Evolutionary conservation across 2,797 vertebrate genomes (phyloP), one percentile per base, ranked within the genome.

Genomic region (Chloroceryle amazona): DNA sequence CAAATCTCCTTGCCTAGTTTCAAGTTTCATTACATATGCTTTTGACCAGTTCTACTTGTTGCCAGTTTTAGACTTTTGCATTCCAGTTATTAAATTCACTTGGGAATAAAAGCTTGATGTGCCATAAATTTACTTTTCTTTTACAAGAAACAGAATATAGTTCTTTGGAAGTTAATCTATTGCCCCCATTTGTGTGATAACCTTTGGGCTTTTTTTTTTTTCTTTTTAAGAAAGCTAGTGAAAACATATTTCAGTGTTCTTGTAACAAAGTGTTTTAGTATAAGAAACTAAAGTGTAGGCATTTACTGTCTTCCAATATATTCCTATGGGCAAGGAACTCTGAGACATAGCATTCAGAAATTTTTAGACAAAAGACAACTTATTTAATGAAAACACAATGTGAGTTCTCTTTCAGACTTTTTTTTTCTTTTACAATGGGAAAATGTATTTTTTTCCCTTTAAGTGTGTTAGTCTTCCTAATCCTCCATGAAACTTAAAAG

Each of bases 401-500:
- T 55, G 75, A 75, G 95, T 96, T 97, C 57, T 93, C 87, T 74
- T 96, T 95, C 84, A 86, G 39, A 31, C 17, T n/a, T 75, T 25
- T 80, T 85, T 51, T 52, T 41, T 13, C 28, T 68, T 94, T 62
- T 86, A 92, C 51, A 90, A 54, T 90, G 86, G 82, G 73, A 97
- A 98, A 97, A 97, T 96, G 65, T 90, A 96, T 93, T 97, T 95
- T 88, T 93, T 76, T 95, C 82, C 90, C 57, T 96, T 89, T 89
- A 97, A 95, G 87, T 95, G 62, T 73, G 67, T 58, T 92, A 83
- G 85, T 98, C 91, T 95, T 98, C 95, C 95, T 96, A 97, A 97
- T 97, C 96, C 97, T 90, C 82, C 85, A 81, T 98, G 98, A 98
- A 98, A 97, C 95, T 96, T 97, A 82, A 96, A 98, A 97, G 76